A percentile compares a stretch with the other conserved stretches of the same genome.
Evolutionary conservation across 2,113 vertebrate genomes (phyloP).

Genomic region (Apodemus speciosus): DNA sequence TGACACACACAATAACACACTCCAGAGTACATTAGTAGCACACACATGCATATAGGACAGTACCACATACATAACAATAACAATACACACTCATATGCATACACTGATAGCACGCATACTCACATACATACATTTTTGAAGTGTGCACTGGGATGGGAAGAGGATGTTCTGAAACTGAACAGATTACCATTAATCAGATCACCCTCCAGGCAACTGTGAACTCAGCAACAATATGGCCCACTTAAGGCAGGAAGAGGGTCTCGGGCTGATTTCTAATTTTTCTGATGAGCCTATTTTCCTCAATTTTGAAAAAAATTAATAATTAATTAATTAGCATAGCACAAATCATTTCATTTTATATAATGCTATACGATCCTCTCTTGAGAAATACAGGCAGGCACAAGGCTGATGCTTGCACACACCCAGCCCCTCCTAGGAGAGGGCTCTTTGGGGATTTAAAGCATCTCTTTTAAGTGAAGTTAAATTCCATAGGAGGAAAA

Average conservation of each 20-base stretch:
- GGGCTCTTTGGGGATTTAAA: constrained; percentile 36
- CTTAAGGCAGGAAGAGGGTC: constrained; percentile 3
- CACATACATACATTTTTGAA: neutral
- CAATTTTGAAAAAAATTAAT: constrained; percentile 51
- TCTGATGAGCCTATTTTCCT: constrained; percentile 60
- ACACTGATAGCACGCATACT: neutral
- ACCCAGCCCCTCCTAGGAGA: neutral
- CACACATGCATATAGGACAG: neutral
- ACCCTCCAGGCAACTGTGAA: neutral
- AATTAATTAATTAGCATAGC: constrained; percentile 59
- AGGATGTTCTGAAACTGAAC: neutral
- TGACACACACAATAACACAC: neutral
- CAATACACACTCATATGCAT: neutral
- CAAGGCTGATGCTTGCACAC: constrained; percentile 6
- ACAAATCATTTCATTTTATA: constrained; percentile 36
- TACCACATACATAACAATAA: neutral
- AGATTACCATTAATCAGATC: constrained; percentile 40
- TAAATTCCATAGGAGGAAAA: constrained; percentile 59
- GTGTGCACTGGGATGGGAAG: neutral
- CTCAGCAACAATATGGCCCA: neutral
- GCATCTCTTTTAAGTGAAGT: constrained; percentile 47
- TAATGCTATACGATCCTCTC: constrained; percentile 35
- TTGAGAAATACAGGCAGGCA: neutral
- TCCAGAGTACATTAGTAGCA: neutral
- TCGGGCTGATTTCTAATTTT: constrained; percentile 19